Evolutionary conservation across 2,888 invertebrate species (phyloP).

Genomic region (Ophonus ardosiacus): DNA sequence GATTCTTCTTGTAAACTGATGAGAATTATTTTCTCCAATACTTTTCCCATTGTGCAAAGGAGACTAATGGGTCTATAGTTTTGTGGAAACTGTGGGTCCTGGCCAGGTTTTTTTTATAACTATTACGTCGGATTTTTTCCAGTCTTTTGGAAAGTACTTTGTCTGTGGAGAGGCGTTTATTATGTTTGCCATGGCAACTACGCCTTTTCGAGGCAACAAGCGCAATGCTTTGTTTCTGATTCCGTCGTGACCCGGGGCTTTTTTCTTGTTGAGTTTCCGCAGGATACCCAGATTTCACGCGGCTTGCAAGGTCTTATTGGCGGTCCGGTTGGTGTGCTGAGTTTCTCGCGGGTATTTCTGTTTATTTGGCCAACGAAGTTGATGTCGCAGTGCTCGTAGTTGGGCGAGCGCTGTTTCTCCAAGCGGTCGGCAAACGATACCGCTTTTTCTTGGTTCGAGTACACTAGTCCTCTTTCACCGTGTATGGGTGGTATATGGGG

Average conservation of each 20-base stretch:
- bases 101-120: neutral
- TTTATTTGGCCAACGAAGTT: too few relatives aligned
- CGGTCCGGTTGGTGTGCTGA: too few relatives aligned
- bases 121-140: neutral
- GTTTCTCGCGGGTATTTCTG: too few relatives aligned
- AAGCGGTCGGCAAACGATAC: too few relatives aligned
- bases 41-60: neutral
- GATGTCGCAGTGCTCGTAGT: too few relatives aligned
- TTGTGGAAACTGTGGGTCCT: neutral
- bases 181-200: neutral
- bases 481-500: too few relatives aligned
- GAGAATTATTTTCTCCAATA: too few relatives aligned
- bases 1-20: too few relatives aligned
- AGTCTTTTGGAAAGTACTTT: neutral
- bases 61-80: neutral
- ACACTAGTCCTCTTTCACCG: too few relatives aligned
- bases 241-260: neutral
- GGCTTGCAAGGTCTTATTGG: neutral
- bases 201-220: neutral
- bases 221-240: neutral
- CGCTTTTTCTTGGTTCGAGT: too few relatives aligned
- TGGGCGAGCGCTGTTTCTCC: too few relatives aligned
- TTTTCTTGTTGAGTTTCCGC: neutral
- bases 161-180: neutral
- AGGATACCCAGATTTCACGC: neutral